Base-by-base conservation (phyloP, 2,113 vertebrate genomes). In the Xiphophorus maculatus region DNA sequence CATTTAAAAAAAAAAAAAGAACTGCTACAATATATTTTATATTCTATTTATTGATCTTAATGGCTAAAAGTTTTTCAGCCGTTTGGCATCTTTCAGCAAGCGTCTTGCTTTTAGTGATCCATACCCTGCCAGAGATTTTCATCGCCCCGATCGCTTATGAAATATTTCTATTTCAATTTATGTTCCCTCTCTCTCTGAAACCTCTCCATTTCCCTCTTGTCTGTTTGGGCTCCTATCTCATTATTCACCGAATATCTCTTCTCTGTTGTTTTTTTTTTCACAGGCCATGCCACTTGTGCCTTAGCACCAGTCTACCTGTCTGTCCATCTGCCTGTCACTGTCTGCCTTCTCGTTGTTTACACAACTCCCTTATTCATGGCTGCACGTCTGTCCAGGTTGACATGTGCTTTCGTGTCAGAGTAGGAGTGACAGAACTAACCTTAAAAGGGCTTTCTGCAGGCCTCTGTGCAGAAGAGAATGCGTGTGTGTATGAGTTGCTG, bases 121-220 rank as follows among this genome's bases (percentile, higher is more conserved):
- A 19, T 76, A 69, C 69, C 67, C 54, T 73, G 27, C 76, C 44
- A 81, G 69, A 67, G 64, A 61, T 79, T 74, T 74, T 74, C 60
- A 67, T 35, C 29, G 15, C 60, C 66, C 5, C 48, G 14, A 48
- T 69, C 61, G 32, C 40, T 63, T 71, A 74, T 73, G 70, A 81
- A 71, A 73, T 27, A 75, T 84, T 77, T 63, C 75, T 35, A 76
- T 81, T 71, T 86, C n/a, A 28, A 62, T 81, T 73, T 33, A 69
- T 73, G 73, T 37, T 37, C 35, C 35, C n/a, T 69, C 54, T 51
- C 22, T 40, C 62, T 77, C 66, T 78, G 71, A 77, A 69, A 73
- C 73, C 29, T 54, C 44, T 48, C 15, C 25, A 76, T 29, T 35
- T 63, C 33, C 40, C 44, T 17, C 15, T 17, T 48, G 44, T 19